Conservation (phyloP, 2,113 vertebrate species). For the Dromas ardeola region DNA sequence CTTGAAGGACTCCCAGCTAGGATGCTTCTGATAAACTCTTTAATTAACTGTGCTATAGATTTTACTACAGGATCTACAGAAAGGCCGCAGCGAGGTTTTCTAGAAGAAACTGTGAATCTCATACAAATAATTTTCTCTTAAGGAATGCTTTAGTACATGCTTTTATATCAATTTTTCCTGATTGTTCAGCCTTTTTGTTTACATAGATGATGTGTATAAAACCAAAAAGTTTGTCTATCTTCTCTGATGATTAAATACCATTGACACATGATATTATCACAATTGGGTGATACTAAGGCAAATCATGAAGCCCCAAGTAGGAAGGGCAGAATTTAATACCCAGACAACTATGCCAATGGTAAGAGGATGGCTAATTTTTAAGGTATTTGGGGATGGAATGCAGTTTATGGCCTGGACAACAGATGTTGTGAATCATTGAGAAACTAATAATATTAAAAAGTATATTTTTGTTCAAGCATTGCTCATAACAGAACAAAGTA, state of each 20-base stretch:
- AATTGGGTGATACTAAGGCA: neutral
- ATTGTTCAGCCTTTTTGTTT: neutral
- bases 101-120: neutral
- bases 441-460: neutral
- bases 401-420: neutral
- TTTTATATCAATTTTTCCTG: neutral
- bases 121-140: neutral
- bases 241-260: neutral
- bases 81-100: neutral
- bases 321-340: neutral
- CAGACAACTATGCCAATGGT: neutral
- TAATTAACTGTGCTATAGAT: neutral
- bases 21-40: conserved; percentile 18
- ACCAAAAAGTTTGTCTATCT: neutral
- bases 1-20: conserved; percentile 44
- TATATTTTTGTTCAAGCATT: neutral
- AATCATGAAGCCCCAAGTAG: neutral
- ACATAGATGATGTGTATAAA: neutral
- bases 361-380: neutral
- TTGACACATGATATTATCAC: neutral
- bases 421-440: neutral
- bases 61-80: neutral
- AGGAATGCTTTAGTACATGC: neutral
- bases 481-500: neutral
- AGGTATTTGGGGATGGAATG: neutral